Percentiles rank a stretch among this genome's conserved stretches.
Conservation (phyloP, 2,797 vertebrate genomes). For the Otolemur crassicaudatus region DNA sequence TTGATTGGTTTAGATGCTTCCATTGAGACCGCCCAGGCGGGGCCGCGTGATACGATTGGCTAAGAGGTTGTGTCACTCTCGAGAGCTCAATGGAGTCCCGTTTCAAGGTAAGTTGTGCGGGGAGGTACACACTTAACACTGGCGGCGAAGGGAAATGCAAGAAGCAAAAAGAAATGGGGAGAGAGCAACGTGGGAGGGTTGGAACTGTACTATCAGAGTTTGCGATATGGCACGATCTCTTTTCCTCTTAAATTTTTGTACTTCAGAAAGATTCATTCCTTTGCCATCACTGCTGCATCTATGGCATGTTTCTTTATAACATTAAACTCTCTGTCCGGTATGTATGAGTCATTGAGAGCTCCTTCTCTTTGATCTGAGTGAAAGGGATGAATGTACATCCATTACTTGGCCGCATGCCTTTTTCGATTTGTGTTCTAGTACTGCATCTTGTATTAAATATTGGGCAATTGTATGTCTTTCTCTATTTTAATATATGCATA, state of each 20-base stretch:
- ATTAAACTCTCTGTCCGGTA: conserved; percentile 73
- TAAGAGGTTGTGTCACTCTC: conserved; percentile 70
- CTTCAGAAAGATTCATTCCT: conserved; percentile 65
- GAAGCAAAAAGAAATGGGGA: conserved; percentile 67
- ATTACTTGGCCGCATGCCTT: conserved; percentile 72
- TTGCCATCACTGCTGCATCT: conserved; percentile 59
- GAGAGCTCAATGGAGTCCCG: conserved; percentile 82
- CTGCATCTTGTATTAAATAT: conserved; percentile 6
- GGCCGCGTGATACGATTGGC: conserved; percentile 69
- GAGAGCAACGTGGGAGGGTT: conserved; percentile 74
- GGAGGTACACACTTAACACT: conserved; percentile 72
- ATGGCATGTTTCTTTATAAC: conserved; percentile 70
- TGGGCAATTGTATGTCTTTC: conserved; percentile 55
- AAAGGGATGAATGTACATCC: conserved; percentile 67
- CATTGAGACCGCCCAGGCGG: conserved; percentile 54
- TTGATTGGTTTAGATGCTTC: conserved; percentile 84
- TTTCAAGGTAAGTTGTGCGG: conserved; percentile 81
- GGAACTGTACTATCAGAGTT: conserved; percentile 81
- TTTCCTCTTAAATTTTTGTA: conserved; percentile 69
- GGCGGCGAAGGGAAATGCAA: conserved; percentile 81
- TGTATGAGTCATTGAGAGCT: conserved; percentile 72
- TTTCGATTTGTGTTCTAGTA: conserved; percentile 62
- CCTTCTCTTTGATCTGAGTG: conserved; percentile 73
- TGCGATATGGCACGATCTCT: conserved; percentile 65
- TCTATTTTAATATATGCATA: conserved; percentile 57